A percentile compares a stretch with the other conserved stretches of the same genome.
phyloP scores from a whole-genome alignment of 2,113 vertebrate genomes.

The Eublepharis macularius region DNA sequence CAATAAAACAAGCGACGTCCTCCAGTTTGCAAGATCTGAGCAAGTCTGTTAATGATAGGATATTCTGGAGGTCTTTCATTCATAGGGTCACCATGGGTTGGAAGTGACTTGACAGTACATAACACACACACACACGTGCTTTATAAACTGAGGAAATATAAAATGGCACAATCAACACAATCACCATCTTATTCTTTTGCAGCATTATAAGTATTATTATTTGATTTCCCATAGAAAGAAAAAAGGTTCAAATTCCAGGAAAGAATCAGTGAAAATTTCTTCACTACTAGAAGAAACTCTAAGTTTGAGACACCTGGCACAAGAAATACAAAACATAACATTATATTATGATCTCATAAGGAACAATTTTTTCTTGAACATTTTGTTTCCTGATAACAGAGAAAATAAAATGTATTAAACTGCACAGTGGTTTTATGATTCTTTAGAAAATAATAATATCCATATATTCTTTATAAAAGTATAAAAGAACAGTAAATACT shows the following conservation, averaged over 20 bases:
- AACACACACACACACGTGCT: not conserved
- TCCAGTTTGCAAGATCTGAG: too few species aligned
- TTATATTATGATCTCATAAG: accelerated
- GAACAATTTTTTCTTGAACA: constrained; percentile 10
- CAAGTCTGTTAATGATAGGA: too few species aligned
- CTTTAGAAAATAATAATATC: constrained; percentile 20
- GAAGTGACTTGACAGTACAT: too few species aligned
- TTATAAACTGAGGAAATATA: constrained; percentile 8
- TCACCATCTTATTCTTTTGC: too few species aligned
- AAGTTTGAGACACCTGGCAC: not conserved
- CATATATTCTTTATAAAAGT: too few species aligned
- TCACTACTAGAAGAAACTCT: accelerated
- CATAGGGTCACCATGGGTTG: too few species aligned
- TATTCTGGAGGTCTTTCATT: too few species aligned
- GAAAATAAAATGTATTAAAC: constrained; percentile 2
- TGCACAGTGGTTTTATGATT: not conserved
- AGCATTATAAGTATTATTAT: not conserved
- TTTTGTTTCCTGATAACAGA: constrained; percentile 18
- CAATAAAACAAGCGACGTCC: too few species aligned
- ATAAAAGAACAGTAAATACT: not conserved
- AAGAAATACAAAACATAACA: accelerated
- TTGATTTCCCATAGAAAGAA: constrained; percentile 13
- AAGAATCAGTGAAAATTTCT: not conserved
- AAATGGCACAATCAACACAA: not conserved
- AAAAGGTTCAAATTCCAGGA: constrained; percentile 25